phyloP scores from a whole-genome alignment of 30 jellyfish, hydroid and myxozoan species.

The Aurelia sp. region DNA sequence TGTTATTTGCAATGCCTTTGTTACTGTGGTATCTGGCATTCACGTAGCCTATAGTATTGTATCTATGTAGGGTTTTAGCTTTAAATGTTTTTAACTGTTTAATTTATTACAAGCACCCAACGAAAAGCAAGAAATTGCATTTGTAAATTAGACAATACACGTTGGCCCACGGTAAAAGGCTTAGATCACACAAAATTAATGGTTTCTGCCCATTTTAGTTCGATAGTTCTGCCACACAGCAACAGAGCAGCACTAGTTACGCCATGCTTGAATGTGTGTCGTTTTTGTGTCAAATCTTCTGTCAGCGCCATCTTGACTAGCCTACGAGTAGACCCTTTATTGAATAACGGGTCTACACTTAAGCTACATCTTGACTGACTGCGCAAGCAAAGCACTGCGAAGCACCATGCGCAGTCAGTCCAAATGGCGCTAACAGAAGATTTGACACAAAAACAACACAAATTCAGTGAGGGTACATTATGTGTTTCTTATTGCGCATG shows the following conservation, averaged over 20 bases:
- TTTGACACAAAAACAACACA: too few species aligned
- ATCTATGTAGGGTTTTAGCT: conserved; percentile 25
- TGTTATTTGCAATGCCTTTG: conserved; percentile 7
- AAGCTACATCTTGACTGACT: too few species aligned
- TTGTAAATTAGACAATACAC: background rate
- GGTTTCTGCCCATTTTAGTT: background rate
- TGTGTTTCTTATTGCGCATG: too few species aligned
- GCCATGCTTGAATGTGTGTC: too few species aligned
- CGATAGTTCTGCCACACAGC: background rate
- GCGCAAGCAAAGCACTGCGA: too few species aligned
- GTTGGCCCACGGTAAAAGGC: conserved; percentile 13
- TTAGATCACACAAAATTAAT: background rate
- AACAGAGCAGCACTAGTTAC: background rate
- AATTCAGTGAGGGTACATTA: too few species aligned
- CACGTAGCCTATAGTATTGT: conserved; percentile 16
- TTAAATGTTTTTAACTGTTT: conserved; percentile 47
- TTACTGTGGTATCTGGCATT: conserved; percentile 7
- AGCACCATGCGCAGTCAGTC: too few species aligned
- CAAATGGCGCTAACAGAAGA: too few species aligned
- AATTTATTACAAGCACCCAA: conserved; percentile 62
- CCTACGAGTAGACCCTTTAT: too few species aligned
- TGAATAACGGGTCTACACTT: too few species aligned
- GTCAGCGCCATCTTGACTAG: too few species aligned
- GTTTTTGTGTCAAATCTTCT: too few species aligned
- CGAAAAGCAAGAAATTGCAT: conserved; percentile 23